A percentile compares a stretch with the other conserved stretches of the same genome.
These are phyloP conservation scores for Urocynchramus pylzowi DNA, from an alignment of 2,113 vertebrate species.

Conservation along the genomic window DNA sequence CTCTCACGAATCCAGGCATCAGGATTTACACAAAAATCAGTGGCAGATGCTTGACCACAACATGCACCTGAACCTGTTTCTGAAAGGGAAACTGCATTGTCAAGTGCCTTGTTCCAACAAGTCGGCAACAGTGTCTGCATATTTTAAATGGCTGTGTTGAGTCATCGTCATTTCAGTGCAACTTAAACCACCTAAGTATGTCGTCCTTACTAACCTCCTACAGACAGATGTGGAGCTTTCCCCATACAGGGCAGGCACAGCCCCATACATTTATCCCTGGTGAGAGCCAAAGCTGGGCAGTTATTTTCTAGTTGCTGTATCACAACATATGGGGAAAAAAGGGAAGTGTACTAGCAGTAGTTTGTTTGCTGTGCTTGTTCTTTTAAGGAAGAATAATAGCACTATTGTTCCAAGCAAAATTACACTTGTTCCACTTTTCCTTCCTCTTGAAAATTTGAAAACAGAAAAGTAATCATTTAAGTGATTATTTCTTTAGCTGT, in stretches of 20 bases:
- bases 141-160: slow-evolving; percentile 6
- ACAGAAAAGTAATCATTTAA: background rate
- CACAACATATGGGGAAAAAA: background rate
- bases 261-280: background rate
- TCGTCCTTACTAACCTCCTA: background rate
- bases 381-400: background rate
- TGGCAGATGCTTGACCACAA: background rate
- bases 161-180: background rate
- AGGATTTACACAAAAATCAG: background rate
- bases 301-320: background rate
- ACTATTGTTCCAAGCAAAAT: background rate
- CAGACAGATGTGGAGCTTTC: background rate
- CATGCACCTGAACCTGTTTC: background rate
- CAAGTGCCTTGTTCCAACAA: slow-evolving; percentile 6
- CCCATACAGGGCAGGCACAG: background rate
- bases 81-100: background rate
- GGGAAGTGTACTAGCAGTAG: rapidly evolving
- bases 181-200: background rate
- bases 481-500: background rate
- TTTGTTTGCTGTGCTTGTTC: background rate
- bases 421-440: background rate
- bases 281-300: background rate
- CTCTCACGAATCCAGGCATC: background rate
- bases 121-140: background rate
- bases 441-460: background rate